Evolutionary conservation across 2,113 vertebrate species (phyloP).

Genomic region (Tauraco erythrolophus): DNA sequence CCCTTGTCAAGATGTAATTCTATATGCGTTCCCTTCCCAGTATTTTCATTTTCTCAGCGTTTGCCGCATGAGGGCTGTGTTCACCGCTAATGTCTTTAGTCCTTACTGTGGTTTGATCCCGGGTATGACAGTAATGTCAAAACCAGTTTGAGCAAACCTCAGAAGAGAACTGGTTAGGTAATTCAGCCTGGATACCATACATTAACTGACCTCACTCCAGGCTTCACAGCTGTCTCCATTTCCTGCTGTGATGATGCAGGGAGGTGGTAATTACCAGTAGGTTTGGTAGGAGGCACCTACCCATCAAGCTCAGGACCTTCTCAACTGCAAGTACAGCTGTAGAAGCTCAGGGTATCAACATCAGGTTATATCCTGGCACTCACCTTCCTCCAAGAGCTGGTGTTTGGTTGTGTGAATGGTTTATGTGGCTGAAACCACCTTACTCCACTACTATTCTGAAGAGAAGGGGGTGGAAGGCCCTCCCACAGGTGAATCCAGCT

Average conservation of each 20-base stretch:
- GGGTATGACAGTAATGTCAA: neutral
- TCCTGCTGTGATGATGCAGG: neutral
- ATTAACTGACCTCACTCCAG: neutral
- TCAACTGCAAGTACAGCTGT: neutral
- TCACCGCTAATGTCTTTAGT: neutral
- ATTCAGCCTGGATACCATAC: neutral
- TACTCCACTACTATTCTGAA: neutral
- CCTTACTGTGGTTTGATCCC: neutral
- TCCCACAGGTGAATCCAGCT: neutral
- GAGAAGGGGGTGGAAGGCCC: neutral
- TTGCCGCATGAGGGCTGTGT: neutral
- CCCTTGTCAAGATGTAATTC: neutral
- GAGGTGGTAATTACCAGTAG: neutral
- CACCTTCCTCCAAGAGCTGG: neutral
- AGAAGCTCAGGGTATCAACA: neutral
- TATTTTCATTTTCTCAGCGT: neutral
- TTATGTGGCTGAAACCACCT: neutral
- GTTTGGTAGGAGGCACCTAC: rapidly evolving
- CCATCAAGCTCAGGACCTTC: neutral
- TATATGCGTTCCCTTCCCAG: neutral
- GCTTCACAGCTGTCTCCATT: neutral
- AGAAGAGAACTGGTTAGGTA: neutral
- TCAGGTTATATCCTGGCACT: neutral
- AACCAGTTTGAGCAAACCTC: neutral
- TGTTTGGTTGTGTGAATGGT: neutral